Evolutionary conservation across 2,797 vertebrate genomes (phyloP).

Genomic region (Alauda arvensis): DNA sequence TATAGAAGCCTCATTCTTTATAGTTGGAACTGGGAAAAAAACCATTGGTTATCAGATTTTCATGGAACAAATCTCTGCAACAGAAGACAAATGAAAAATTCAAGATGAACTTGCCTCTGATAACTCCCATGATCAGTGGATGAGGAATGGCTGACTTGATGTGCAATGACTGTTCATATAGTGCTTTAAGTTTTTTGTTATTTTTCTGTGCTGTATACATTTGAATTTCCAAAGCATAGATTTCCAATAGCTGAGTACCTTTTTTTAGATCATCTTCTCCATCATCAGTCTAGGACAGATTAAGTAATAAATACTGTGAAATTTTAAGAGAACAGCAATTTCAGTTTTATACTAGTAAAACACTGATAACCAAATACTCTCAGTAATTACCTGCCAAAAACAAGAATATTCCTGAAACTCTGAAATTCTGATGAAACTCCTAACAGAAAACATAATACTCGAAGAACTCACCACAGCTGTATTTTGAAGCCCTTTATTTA

Average conservation of each 20-base stretch:
- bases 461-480: neutral
- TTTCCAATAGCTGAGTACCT: conserved; percentile 96
- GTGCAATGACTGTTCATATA: conserved; percentile 98
- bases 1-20: neutral
- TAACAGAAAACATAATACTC: neutral
- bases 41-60: neutral
- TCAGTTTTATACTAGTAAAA: conserved; percentile 13
- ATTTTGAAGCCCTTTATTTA: neutral
- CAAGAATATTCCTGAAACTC: neutral
- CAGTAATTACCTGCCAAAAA: neutral
- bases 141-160: conserved; percentile 99
- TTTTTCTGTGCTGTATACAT: conserved; percentile 99
- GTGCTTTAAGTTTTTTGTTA: conserved; percentile 98
- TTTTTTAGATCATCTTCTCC: conserved; percentile 98
- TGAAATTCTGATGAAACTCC: neutral
- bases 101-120: conserved; percentile 84
- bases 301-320: conserved; percentile 52
- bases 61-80: neutral
- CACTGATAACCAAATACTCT: neutral
- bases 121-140: conserved; percentile 98
- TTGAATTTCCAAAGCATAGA: conserved; percentile 98
- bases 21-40: neutral
- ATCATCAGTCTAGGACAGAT: conserved; percentile 89
- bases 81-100: neutral
- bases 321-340: conserved; percentile 33